Evolutionary conservation across 1,140 invertebrate species (phyloP).

Genomic region (Octopus sinensis): DNA sequence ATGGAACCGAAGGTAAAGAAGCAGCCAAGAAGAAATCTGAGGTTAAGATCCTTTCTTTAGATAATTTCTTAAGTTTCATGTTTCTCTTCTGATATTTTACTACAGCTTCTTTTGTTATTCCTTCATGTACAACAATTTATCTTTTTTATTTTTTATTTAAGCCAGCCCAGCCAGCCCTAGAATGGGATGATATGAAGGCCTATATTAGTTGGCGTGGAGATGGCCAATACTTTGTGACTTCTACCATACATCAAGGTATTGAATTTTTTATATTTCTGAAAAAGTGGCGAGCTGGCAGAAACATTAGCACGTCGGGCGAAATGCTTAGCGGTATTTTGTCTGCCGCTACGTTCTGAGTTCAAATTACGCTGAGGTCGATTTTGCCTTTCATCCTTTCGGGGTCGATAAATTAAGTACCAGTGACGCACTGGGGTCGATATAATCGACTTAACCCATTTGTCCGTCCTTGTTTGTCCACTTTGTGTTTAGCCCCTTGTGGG

Average conservation of each 20-base stretch:
- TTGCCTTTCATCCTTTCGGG: too few relatives aligned
- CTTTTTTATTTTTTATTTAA: conserved; percentile 23
- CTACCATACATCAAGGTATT: not conserved
- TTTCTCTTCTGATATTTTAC: not conserved
- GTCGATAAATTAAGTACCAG: too few relatives aligned
- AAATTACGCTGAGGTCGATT: too few relatives aligned
- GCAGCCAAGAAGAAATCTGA: conserved; percentile 63
- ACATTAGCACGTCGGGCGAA: too few relatives aligned
- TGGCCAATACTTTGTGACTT: conserved; percentile 76
- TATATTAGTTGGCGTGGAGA: conserved; percentile 80
- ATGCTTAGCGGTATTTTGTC: too few relatives aligned
- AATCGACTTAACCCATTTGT: too few relatives aligned
- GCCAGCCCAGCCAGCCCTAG: conserved; percentile 36
- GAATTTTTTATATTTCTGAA: too few relatives aligned
- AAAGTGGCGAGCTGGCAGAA: too few relatives aligned
- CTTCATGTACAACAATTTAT: conserved; percentile 7
- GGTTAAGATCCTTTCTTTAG: not conserved
- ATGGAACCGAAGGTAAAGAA: conserved; percentile 82
- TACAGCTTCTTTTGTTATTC: not conserved
- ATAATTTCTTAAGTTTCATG: not conserved
- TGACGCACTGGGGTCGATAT: too few relatives aligned
- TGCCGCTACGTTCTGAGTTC: too few relatives aligned
- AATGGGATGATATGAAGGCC: conserved; percentile 61
- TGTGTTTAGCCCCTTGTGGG: too few relatives aligned
- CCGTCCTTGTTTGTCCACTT: too few relatives aligned